These are phyloP conservation scores for Odontocolon sp. DNA, from an alignment of 2,888 invertebrate genomes.

Conservation along the genomic window DNA sequence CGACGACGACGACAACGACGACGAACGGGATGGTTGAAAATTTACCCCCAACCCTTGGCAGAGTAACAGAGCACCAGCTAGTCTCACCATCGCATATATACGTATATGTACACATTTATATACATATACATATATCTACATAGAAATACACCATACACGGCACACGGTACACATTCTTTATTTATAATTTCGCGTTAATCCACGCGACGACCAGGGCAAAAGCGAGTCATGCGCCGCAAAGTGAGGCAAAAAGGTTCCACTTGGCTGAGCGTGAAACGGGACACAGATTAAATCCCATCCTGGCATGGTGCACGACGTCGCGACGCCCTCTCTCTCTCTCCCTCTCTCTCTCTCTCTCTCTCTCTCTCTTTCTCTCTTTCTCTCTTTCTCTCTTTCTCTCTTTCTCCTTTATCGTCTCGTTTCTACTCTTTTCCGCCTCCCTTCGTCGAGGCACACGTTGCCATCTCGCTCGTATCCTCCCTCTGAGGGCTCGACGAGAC, in stretches of 20 bases:
- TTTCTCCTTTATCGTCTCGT: too few relatives aligned
- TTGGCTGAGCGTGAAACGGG: slow-evolving; percentile 83
- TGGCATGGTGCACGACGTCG: slow-evolving; percentile 75
- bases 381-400: slow-evolving; percentile 33
- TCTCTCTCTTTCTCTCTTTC: slow-evolving; percentile 44
- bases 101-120: slow-evolving; percentile 2
- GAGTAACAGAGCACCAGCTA: slow-evolving; percentile 30
- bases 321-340: slow-evolving; percentile 68
- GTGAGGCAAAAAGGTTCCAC: slow-evolving; percentile 82
- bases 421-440: slow-evolving; percentile 39
- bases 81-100: slow-evolving; percentile 32
- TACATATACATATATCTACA: slow-evolving; percentile 17
- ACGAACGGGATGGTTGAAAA: slow-evolving; percentile 21
- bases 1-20: slow-evolving; percentile 8
- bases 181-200: slow-evolving; percentile 83
- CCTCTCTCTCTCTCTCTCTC: slow-evolving; percentile 52
- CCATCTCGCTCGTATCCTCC: too few relatives aligned
- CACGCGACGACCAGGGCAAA: slow-evolving; percentile 81
- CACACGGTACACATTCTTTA: slow-evolving; percentile 76
- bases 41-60: slow-evolving; percentile 29
- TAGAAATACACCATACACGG: slow-evolving; percentile 58
- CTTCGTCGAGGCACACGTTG: too few relatives aligned
- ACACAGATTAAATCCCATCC: slow-evolving; percentile 84
- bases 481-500: slow-evolving; percentile 40
- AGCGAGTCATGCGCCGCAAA: slow-evolving; percentile 79